Evolutionary conservation across 2,797 vertebrate genomes (phyloP).

Genomic region (Poecilia wingei): DNA sequence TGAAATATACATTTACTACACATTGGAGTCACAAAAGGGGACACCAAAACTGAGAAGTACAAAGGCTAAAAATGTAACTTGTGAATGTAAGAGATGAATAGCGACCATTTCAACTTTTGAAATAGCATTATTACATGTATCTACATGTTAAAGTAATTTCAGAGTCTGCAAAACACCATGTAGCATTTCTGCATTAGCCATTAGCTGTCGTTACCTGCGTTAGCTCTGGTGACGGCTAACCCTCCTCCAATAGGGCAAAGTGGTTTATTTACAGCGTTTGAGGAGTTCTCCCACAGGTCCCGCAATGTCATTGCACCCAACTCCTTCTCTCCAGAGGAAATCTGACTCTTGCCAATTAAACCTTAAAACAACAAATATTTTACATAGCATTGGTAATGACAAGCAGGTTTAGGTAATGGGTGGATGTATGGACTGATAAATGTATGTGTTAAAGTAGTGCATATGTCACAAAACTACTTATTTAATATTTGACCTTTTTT

Average conservation of each 20-base stretch:
- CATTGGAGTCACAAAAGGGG: background rate
- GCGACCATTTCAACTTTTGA: background rate
- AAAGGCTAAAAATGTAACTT: background rate
- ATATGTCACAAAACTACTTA: background rate
- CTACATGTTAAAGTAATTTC: background rate
- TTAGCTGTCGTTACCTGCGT: conserved; percentile 82
- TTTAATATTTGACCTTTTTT: background rate
- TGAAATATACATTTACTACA: background rate
- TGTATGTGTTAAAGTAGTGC: background rate
- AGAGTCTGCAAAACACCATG: conserved; percentile 14
- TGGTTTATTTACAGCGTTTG: conserved; percentile 82
- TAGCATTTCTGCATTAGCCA: conserved; percentile 15
- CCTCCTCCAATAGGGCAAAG: conserved; percentile 81
- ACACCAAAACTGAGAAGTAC: background rate
- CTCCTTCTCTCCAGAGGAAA: conserved; percentile 82
- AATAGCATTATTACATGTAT: background rate
- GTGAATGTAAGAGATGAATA: background rate
- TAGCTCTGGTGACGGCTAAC: conserved; percentile 83
- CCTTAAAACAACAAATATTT: conserved; percentile 73
- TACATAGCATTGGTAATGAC: conserved; percentile 2
- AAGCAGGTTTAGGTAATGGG: background rate
- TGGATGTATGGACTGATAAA: background rate
- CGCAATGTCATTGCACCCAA: conserved; percentile 67
- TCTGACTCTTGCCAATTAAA: conserved; percentile 88
- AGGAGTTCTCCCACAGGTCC: conserved; percentile 84